These are phyloP conservation scores for Nomia melanderi DNA, from an alignment of 1,140 invertebrate genomes.

Conservation along the genomic window DNA sequence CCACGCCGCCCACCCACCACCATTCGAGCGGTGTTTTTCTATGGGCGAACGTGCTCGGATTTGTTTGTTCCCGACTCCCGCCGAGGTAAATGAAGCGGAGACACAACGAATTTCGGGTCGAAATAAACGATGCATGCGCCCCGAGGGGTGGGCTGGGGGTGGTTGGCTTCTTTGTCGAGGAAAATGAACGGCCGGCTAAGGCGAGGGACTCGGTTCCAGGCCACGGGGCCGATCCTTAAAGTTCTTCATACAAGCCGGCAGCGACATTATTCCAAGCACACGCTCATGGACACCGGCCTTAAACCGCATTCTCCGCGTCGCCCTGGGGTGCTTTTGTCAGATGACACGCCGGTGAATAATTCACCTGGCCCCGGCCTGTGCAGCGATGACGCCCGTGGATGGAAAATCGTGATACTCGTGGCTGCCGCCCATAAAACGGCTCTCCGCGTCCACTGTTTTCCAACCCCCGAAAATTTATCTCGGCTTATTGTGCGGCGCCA, in stretches of 20 bases:
- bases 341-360: constrained; percentile 66
- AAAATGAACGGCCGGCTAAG: constrained; percentile 33
- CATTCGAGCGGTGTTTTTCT: background rate
- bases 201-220: background rate
- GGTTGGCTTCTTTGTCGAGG: constrained; percentile 16
- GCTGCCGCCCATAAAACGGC: constrained; percentile 28
- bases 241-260: constrained; percentile 50
- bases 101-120: background rate
- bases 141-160: background rate
- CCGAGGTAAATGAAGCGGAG: background rate
- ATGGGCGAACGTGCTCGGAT: too few species aligned
- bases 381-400: constrained; percentile 52
- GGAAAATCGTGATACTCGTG: constrained; percentile 59
- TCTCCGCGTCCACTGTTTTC: constrained; percentile 21
- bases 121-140: background rate
- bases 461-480: constrained; percentile 43
- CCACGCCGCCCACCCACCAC: too few species aligned
- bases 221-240: constrained; percentile 32
- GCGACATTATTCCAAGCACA: constrained; percentile 60
- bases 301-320: constrained; percentile 58
- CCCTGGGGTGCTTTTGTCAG: constrained; percentile 63
- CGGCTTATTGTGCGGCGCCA: constrained; percentile 9
- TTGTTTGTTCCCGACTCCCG: too few species aligned
- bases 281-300: constrained; percentile 54
- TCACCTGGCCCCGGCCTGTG: constrained; percentile 47